phyloP scores from a whole-genome alignment of 2,797 vertebrate species.

The Notolabrus celidotus region DNA sequence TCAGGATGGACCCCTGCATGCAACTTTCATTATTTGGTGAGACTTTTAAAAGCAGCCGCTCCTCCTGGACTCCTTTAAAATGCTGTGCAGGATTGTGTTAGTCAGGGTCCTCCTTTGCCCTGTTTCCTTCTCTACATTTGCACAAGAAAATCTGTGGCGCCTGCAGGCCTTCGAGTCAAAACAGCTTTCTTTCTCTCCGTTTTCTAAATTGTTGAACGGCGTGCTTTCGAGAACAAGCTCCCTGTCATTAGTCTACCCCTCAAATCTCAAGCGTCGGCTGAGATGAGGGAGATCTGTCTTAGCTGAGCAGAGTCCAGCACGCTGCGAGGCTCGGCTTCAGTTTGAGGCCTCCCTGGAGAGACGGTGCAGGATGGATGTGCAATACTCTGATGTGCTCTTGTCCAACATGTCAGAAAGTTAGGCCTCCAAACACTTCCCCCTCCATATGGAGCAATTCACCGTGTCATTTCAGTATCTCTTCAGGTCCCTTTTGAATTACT shows the following conservation, averaged over 20 bases:
- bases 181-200: constrained; percentile 11
- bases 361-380: constrained; percentile 55
- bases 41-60: constrained; percentile 25
- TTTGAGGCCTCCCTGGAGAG: constrained; percentile 63
- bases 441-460: background rate
- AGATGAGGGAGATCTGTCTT: constrained; percentile 69
- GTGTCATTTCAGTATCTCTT: background rate
- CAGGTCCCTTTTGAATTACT: too few relatives aligned
- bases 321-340: constrained; percentile 58
- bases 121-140: constrained; percentile 36
- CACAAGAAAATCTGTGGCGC: constrained; percentile 49
- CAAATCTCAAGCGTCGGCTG: constrained; percentile 51
- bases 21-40: constrained; percentile 31
- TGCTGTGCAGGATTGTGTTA: constrained; percentile 25
- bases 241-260: constrained; percentile 65
- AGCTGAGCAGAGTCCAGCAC: constrained; percentile 56
- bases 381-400: constrained; percentile 68
- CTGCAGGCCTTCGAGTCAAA: constrained; percentile 63
- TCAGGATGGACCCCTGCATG: constrained; percentile 7
- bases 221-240: constrained; percentile 60
- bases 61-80: constrained; percentile 21
- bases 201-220: constrained; percentile 50
- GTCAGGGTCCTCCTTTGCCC: constrained; percentile 11
- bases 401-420: constrained; percentile 74
- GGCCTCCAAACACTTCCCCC: constrained; percentile 31